These are phyloP conservation scores for Cydia amplana DNA, from an alignment of 1,140 invertebrate genomes.

Conservation along the genomic window DNA sequence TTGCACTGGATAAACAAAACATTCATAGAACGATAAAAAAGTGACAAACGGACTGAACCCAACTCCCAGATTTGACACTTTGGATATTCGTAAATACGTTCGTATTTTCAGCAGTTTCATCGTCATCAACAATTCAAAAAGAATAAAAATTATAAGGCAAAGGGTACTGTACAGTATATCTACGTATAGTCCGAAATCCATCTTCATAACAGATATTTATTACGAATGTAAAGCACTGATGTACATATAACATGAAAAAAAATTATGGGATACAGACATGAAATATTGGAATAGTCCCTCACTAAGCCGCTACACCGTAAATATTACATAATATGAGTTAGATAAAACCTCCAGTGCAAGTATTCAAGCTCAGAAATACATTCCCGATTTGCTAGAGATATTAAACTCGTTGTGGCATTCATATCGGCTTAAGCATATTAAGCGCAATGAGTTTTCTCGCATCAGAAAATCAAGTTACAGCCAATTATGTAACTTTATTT, in stretches of 20 bases:
- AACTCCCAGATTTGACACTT: background rate
- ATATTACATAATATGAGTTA: background rate
- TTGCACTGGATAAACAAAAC: background rate
- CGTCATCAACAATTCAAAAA: too few relatives aligned
- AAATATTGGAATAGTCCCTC: background rate
- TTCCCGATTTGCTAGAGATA: background rate
- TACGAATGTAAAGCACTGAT: background rate
- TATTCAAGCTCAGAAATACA: background rate
- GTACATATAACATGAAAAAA: background rate
- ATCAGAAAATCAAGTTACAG: conserved; percentile 5
- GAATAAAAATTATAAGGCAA: background rate
- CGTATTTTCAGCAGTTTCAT: too few relatives aligned
- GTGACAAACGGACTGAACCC: background rate
- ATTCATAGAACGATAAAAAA: background rate
- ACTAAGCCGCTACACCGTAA: background rate
- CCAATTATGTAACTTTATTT: conserved; percentile 12
- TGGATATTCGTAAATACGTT: background rate
- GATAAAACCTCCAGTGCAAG: background rate
- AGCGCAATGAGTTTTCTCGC: background rate
- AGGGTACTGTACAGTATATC: background rate
- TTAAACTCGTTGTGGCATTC: background rate
- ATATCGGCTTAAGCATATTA: conserved; percentile 6
- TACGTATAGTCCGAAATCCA: background rate
- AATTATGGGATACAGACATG: background rate
- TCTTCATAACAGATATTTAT: conserved; percentile 4